A percentile compares a stretch with the other conserved stretches of the same genome.
Evolutionary conservation across 2,888 invertebrate genomes (phyloP).

Genomic region (Coecobrya sp.): DNA sequence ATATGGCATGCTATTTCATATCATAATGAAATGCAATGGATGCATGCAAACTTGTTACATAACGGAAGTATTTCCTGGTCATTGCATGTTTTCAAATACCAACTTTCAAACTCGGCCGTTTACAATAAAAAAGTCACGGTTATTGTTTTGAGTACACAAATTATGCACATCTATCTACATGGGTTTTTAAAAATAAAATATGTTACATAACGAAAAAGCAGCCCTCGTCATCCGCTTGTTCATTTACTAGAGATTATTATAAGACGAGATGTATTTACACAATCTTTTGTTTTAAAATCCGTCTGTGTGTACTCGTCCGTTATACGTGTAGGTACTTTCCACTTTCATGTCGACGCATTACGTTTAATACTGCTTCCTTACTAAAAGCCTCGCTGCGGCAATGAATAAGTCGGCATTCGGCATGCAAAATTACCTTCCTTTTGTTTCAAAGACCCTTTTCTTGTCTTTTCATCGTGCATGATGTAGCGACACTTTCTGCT

Average conservation of each 20-base stretch:
- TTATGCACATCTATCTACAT: not conserved
- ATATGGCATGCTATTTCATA: too few relatives aligned
- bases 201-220: too few relatives aligned
- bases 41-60: constrained; percentile 12
- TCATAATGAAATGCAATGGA: not conserved
- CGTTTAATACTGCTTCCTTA: too few relatives aligned
- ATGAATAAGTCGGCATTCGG: not conserved
- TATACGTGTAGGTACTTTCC: too few relatives aligned
- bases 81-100: not conserved
- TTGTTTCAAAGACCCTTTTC: not conserved
- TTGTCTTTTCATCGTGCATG: not conserved
- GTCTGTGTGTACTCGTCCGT: too few relatives aligned
- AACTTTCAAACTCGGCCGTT: not conserved
- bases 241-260: too few relatives aligned
- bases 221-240: too few relatives aligned
- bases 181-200: too few relatives aligned
- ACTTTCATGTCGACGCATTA: too few relatives aligned
- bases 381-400: too few relatives aligned
- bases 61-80: constrained; percentile 61
- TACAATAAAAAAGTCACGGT: not conserved
- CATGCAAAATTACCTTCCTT: not conserved
- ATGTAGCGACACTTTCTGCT: not conserved
- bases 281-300: too few relatives aligned
- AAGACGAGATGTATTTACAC: too few relatives aligned
- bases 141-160: not conserved